Base-by-base conservation (phyloP, 2,797 vertebrate genomes). In the Danionella dracula region DNA sequence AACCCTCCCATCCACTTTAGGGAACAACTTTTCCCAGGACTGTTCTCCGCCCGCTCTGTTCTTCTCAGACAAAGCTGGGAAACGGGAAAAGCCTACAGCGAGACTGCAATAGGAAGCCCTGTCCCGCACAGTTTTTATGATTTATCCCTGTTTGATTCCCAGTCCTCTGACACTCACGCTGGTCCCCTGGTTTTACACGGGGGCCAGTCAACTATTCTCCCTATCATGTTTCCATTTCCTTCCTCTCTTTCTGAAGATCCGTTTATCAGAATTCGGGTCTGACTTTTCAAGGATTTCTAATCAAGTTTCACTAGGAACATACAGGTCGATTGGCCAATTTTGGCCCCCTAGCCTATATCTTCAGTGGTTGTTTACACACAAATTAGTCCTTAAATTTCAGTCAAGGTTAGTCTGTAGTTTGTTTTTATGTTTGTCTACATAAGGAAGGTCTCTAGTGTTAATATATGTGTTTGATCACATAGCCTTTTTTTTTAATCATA, bases 41-140 rank as follows among this genome's bases (percentile, higher is more conserved):
- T 66, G 59, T 58, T 70, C 69, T 74, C 61, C 66, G 58, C 70
- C 75, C 38, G 61, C 66, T 66, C 55, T 74, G 74, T 78, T 76
- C 68, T 74, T 41, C 70, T 46, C 55, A 78, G 63, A 80, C 77
- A 79, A 80, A 82, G 75, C 76, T 82, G 80, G 80, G 80, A 82
- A 80, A 75, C 66, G 68, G 78, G 72, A 79, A 76, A 76, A 68
- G 72, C 74, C 67, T 72, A 70, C 68, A 69, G 55, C 53, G 74
- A 71, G 46, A 49, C 63, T 15, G 68, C 56, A 68, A 74, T 76
- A 70, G 75, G 74, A 78, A 77, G 75, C 68, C 44, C 31, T 32
- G 60, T 58, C 71, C 56, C 13, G 53, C 41, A 46, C 27, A 20
- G 31, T 70, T 71, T 74, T 67, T 77, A 73, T 76, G 70, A 76